phyloP scores from a whole-genome alignment of 2,113 vertebrate species.

The Otis tarda region DNA sequence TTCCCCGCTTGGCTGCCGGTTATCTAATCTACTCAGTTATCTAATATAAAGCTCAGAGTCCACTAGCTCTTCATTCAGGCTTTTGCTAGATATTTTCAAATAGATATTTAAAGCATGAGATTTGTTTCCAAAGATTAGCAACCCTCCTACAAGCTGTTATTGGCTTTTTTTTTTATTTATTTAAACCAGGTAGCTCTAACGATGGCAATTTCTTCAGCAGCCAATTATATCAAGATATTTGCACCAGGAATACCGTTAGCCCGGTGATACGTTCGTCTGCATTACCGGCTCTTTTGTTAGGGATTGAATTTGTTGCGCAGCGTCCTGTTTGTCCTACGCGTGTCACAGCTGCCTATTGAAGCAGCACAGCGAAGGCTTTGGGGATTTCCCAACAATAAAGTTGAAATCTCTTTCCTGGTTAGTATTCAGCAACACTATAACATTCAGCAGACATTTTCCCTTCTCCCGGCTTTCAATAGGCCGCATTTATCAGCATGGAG shows the following conservation, averaged over 20 bases:
- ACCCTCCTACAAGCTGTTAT: background rate
- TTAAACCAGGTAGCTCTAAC: background rate
- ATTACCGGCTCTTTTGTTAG: background rate
- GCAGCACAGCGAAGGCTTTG: constrained; percentile 15
- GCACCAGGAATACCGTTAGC: background rate
- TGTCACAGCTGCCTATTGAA: constrained; percentile 29
- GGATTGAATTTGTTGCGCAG: background rate
- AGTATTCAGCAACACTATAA: constrained; percentile 16
- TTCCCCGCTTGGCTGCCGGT: background rate
- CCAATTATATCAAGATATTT: background rate
- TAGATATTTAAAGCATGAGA: background rate
- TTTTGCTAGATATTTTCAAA: background rate
- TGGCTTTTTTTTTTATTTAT: background rate
- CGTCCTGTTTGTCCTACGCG: constrained; percentile 17
- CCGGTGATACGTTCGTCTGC: background rate
- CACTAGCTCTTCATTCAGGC: background rate
- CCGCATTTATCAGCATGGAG: constrained; percentile 55
- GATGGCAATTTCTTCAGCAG: background rate
- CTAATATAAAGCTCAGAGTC: background rate
- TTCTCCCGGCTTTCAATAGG: constrained; percentile 39
- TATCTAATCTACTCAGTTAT: background rate
- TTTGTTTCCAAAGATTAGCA: background rate
- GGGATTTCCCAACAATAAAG: constrained; percentile 64
- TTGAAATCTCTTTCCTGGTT: constrained; percentile 60
- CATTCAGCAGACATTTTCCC: constrained; percentile 52